Evolutionary conservation across 2,888 invertebrate genomes (phyloP).

Genomic region (Megaustenia siamemsis): DNA sequence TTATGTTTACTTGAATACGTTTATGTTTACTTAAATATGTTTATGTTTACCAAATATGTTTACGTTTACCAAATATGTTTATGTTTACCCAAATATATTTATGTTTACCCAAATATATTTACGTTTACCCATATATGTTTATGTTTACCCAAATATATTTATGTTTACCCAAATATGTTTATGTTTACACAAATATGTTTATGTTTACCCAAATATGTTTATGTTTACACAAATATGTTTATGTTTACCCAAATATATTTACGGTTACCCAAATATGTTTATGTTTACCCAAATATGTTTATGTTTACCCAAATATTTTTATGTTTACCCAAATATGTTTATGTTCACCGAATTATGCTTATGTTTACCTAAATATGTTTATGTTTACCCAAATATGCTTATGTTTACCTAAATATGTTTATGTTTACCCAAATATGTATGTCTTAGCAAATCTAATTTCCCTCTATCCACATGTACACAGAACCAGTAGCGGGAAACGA

Average conservation of each 20-base stretch:
- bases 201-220: no score
- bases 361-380: background rate
- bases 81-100: no score
- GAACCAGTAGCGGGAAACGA: constrained; percentile 35
- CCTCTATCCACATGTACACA: background rate
- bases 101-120: no score
- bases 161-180: no score
- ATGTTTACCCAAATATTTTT: background rate
- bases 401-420: background rate
- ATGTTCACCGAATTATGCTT: background rate
- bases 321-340: background rate
- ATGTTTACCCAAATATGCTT: background rate
- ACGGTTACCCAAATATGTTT: no score
- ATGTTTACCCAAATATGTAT: background rate
- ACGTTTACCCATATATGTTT: background rate
- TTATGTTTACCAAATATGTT: no score
- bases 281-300: background rate
- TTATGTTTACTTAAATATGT: no score
- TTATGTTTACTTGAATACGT: no score
- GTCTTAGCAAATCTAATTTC: background rate
- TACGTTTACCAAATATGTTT: background rate
- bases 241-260: no score
- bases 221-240: no score
- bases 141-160: background rate
- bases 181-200: no score